A percentile compares a stretch with the other conserved stretches of the same genome.
Evolutionary conservation across 2,113 vertebrate species (phyloP).

Genomic region (Pelecanus crispus): DNA sequence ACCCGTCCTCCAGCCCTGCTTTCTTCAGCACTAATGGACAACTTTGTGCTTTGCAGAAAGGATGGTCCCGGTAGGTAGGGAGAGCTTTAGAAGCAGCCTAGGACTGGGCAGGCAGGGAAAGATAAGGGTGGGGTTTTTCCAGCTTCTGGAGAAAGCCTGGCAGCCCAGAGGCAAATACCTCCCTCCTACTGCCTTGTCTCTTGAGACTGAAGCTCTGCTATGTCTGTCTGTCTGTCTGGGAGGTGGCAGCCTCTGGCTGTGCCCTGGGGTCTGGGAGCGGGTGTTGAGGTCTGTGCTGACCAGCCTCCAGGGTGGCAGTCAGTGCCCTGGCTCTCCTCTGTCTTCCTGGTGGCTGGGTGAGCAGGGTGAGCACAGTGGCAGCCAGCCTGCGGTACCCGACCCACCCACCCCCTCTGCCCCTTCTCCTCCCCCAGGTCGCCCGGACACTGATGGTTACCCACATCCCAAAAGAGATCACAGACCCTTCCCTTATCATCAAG

Average conservation of each 20-base stretch:
- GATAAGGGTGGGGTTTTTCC: neutral
- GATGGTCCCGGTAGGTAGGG: neutral
- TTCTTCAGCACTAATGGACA: neutral
- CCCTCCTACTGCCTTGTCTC: neutral
- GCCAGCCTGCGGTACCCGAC: neutral
- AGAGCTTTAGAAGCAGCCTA: neutral
- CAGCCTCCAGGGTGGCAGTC: neutral
- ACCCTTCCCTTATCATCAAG: slow-evolving; percentile 88
- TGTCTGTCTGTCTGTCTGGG: neutral
- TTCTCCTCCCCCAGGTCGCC: slow-evolving; percentile 74
- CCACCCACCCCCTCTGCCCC: neutral
- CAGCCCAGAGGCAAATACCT: neutral
- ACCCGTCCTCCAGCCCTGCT: neutral
- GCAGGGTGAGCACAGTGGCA: too few species aligned
- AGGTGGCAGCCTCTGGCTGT: neutral
- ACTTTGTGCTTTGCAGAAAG: neutral
- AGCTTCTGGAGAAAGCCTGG: neutral
- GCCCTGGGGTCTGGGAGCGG: neutral
- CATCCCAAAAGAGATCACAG: slow-evolving; percentile 89
- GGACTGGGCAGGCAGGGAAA: neutral
- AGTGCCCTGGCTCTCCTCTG: rapidly evolving
- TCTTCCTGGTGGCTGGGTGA: neutral
- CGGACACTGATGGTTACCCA: slow-evolving; percentile 91
- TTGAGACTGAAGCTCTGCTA: neutral
- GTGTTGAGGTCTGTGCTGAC: neutral